Base-by-base conservation (phyloP, 1,140 invertebrate genomes). In the Magallana ariakensis region DNA sequence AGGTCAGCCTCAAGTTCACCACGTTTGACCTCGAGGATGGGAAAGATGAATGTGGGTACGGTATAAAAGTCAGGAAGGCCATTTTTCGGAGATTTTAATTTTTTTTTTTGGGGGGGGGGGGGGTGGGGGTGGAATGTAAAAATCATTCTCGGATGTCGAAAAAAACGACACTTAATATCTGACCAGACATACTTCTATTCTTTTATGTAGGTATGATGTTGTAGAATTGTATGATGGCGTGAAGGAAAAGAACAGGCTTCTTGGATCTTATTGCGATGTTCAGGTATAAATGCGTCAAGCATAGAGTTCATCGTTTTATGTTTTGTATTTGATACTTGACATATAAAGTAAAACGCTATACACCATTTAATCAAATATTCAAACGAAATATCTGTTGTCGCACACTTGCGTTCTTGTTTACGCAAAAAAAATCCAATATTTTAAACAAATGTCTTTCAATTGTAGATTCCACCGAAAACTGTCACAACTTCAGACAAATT, bases 121-220 rank as follows among this genome's bases (percentile, higher is more conserved):
- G 33, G 33, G 33, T 2, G 33, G 33, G 33, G 33, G 4, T 2
- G 5, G 33, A 46, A 46, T 46, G 33, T 46, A 46, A 46, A 46
- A 46, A 46, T 46, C 2, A 46, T 46, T 46, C 3, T 46, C 33
- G 33, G 5, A 46, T 4, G 5, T 46, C 3, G 60, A 1, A 62
- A 15, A 62, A 16, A 62, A 62, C 19, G 19, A 16, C 19, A 62
- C 15, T 62, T 8, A 62, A 16, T 62, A 62, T 19, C 33, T 46
- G 33, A 46, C 33, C 33, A 46, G 33, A 46, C 5, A 46, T 46
- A 46, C 33, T 2, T 62, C 15, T 16, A 1, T 62, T 62, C 15
- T 54, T 54, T 82, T 82, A 33, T 26, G 58, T n/a, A 82, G 80
- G 80, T 82, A 82, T 16, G 80, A 82, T 22, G 54, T 55, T 55